Base-by-base conservation (phyloP, 2,888 invertebrate species). In the Anarsia innoxiella region DNA sequence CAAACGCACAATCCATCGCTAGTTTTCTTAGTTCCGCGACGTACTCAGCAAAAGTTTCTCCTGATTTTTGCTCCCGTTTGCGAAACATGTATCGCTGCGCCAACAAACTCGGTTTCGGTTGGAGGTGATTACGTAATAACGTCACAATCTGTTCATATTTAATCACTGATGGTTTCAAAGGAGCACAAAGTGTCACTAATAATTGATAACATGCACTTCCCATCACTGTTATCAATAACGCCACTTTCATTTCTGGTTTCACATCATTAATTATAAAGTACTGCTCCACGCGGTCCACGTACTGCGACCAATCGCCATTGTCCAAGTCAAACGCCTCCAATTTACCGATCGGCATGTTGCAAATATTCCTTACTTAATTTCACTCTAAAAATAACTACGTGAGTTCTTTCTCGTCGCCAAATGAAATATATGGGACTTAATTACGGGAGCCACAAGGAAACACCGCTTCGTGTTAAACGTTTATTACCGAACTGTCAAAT, bases 41-140 rank as follows among this genome's bases (percentile, higher is more conserved):
- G 13, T 39, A 44, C 2, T 36, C 25, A 8, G 39, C 36, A 1
- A 37, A 25, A 12, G 11, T 19, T 9, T 36, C 40, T 10, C n/a
- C 29, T 2, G 5, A 14, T 2, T 9, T n/a, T 26, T 44, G 43
- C 5, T 3, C 8, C 0, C 43, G 29, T 10, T 39, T 29, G 6
- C 43, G 8, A 36, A 44, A 44, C 23, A 38, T 40, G 11, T 12
- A 44, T 1, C 43, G 8, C 23, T 44, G 40, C 1, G 40, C 37
- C 3, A 44, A 11, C 13, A 30, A 2, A 12, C 35, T 36, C 2
- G 40, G 34, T 27, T 36, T 29, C 1, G 40, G 37, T 16, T 34
- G 23, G 11, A 41, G 16, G 13, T 41, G 41, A n/a, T 14, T 12
- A 37, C 32, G 16, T 34, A 41, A 27, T 2, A 40, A 4, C 9